Base-by-base conservation (phyloP, 53 echinoderm and acorn worm species). In the Apostichopus leukothele region DNA sequence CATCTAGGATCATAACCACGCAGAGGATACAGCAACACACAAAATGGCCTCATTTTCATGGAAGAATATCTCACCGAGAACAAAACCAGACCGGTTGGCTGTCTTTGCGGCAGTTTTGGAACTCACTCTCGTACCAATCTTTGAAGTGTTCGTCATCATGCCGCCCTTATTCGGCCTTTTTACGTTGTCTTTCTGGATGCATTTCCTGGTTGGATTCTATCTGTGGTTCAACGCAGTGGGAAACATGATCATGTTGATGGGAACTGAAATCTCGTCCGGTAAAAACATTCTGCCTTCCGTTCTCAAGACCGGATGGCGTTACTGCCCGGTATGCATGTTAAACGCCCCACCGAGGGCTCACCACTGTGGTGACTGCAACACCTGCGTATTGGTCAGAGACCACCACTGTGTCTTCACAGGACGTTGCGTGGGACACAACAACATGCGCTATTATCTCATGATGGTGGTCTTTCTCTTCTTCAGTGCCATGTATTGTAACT, bases 331-430 rank as follows among this genome's bases (percentile, higher is more conserved):
- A 0, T 96, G 96, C 90, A 81, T 88, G 89, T 79, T 88, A 86
- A 96, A 96, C 84, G 83, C 92, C 11, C 94, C 96, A 13, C 96
- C 96, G 39, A 75, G 96, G 26, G 89, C 96, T 9, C 83, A 86
- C 85, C 96, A 96, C 87, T 96, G 96, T 76, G 83, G 73, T 85
- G 79, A 88, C 53, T 96, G 96, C 76, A 83, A 90, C 9, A 61
- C 14, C 4, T 96, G 96, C 78, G 88, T 96, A 53, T 75, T 96
- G 50, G 93, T 93, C 59, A 89, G 96, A 3, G 96, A 96, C 84
- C 96, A 96, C 84, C 96, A 96, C 71, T 96, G 96, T 26, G 59
- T 93, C 16, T 96, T 94, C 68, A 91, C 93, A 4, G 96, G 96
- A 5, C 91, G 89, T 23, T 96, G 96, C 74, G 90, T 96, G 11